phyloP scores from a whole-genome alignment of 2,797 vertebrate species.

The Parauchenoglanis punctatus region DNA sequence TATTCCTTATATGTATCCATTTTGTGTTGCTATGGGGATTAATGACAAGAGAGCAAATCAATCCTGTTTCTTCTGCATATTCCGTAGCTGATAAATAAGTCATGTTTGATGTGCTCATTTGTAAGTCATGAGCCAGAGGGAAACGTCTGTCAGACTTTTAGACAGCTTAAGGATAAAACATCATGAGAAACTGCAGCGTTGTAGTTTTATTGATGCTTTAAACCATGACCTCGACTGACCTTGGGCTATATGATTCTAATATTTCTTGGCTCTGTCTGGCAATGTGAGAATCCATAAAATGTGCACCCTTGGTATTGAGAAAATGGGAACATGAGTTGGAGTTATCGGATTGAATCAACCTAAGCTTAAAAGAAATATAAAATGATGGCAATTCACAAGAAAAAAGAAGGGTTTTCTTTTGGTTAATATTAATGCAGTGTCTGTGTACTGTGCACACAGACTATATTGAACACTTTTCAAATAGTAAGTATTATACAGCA shows the following conservation, averaged over 20 bases:
- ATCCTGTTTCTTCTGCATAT: neutral
- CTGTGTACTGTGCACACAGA: neutral
- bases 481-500: neutral
- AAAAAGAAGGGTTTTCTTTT: neutral
- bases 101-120: constrained; percentile 1
- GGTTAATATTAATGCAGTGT: constrained; percentile 10
- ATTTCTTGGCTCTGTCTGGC: constrained; percentile 35
- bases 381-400: constrained; percentile 3
- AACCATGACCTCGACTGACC: constrained; percentile 45
- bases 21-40: neutral
- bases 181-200: constrained; percentile 13
- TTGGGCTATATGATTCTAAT: constrained; percentile 39
- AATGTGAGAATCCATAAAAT: constrained; percentile 34
- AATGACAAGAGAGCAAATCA: neutral
- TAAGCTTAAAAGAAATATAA: neutral
- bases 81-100: neutral
- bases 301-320: neutral
- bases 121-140: neutral
- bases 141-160: constrained; percentile 22
- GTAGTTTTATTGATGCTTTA: constrained; percentile 43
- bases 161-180: constrained; percentile 37
- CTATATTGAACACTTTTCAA: neutral
- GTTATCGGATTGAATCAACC: constrained; percentile 31
- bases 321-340: constrained; percentile 12
- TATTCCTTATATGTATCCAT: neutral